Conservation (phyloP, 2,797 vertebrate species). For the Gymnopithys bicolor region DNA sequence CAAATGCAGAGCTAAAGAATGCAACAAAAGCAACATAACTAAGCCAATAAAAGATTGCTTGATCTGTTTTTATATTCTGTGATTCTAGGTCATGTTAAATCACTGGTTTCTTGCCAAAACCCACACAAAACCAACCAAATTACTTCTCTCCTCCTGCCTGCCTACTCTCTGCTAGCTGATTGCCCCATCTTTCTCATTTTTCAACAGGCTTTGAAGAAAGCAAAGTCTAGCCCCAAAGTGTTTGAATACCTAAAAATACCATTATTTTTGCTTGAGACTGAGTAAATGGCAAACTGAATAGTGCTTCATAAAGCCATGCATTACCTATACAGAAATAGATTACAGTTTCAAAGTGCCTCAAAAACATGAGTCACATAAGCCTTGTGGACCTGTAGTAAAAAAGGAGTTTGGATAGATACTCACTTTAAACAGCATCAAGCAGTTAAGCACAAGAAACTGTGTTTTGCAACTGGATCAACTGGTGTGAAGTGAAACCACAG, state of each 20-base stretch:
- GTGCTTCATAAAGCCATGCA: neutral
- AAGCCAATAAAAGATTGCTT: neutral
- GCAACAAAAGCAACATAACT: neutral
- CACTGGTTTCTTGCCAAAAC: neutral
- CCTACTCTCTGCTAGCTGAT: neutral
- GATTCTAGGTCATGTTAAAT: neutral
- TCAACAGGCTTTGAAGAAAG: neutral
- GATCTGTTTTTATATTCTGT: neutral
- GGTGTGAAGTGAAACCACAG: neutral
- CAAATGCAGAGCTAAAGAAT: neutral
- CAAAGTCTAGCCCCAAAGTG: neutral
- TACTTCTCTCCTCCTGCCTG: neutral
- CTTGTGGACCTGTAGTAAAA: neutral
- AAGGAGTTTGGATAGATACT: neutral
- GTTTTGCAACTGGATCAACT: neutral
- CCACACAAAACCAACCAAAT: neutral
- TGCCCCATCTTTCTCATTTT: neutral
- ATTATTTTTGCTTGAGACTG: neutral
- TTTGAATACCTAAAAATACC: neutral
- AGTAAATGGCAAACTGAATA: neutral
- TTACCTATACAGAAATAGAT: neutral
- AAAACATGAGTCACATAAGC: neutral
- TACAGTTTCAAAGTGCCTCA: neutral
- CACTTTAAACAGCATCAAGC: neutral
- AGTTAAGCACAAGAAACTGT: rapidly evolving